Percentiles rank a stretch among this genome's conserved stretches.
Conservation (phyloP, 2,888 invertebrate genomes). For the Caenorhabditis sp. region DNA sequence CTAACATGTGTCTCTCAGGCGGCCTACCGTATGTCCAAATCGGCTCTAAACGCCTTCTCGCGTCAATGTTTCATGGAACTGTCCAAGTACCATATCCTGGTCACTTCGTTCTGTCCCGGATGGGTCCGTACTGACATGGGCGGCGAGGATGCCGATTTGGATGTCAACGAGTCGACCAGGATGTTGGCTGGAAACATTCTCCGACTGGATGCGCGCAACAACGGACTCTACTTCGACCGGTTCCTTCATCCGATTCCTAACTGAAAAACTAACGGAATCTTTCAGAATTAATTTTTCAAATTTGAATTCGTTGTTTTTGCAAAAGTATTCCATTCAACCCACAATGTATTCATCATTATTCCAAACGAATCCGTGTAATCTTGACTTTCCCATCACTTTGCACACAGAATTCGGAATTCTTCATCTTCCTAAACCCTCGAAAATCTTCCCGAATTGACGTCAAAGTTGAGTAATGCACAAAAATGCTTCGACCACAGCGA, state of each 20-base stretch:
- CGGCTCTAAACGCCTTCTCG: constrained; percentile 72
- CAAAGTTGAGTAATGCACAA: constrained; percentile 35
- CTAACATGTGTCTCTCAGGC: neutral
- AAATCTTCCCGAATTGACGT: constrained; percentile 26
- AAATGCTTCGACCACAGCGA: too few species aligned
- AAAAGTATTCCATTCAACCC: neutral
- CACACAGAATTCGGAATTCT: constrained; percentile 19
- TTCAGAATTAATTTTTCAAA: neutral
- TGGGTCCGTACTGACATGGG: constrained; percentile 78
- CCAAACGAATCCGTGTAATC: neutral
- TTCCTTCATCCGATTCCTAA: constrained; percentile 48
- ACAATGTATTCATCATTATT: too few species aligned
- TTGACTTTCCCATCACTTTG: constrained; percentile 28
- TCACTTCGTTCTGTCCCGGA: constrained; percentile 69
- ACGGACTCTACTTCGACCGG: constrained; percentile 51
- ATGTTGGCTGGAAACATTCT: constrained; percentile 42
- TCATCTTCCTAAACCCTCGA: constrained; percentile 8
- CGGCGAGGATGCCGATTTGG: constrained; percentile 65
- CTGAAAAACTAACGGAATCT: constrained; percentile 7
- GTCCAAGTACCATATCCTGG: constrained; percentile 60
- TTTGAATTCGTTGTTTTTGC: constrained; percentile 1
- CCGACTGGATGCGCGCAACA: constrained; percentile 35
- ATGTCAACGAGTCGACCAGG: constrained; percentile 45
- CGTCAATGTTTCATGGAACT: constrained; percentile 65
- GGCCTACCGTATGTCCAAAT: constrained; percentile 65